Evolutionary conservation across 2,113 vertebrate genomes (phyloP).

Genomic region (Spermophilus dauricus): DNA sequence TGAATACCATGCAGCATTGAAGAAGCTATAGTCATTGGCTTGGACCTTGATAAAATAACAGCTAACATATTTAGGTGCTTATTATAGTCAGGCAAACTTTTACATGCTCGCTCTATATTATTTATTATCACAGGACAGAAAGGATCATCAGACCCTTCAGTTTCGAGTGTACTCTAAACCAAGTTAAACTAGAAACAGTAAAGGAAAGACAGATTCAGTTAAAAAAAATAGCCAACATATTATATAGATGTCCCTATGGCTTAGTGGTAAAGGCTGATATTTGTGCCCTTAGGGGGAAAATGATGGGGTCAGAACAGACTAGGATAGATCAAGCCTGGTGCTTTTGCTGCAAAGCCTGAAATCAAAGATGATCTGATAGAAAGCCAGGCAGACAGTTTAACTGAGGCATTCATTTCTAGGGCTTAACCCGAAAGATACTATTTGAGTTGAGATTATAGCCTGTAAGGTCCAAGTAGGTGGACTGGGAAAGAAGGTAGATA

Average conservation of each 20-base stretch:
- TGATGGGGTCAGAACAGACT: constrained; percentile 50
- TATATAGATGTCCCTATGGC: neutral
- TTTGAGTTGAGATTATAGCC: neutral
- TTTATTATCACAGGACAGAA: constrained; percentile 32
- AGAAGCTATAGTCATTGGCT: neutral
- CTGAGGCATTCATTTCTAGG: neutral
- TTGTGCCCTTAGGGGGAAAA: constrained; percentile 42
- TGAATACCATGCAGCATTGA: neutral
- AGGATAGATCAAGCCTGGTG: neutral
- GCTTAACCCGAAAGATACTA: neutral
- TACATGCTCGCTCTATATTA: neutral
- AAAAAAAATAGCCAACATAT: constrained; percentile 9
- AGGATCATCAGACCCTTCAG: neutral
- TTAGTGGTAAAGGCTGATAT: constrained; percentile 14
- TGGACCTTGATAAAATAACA: neutral
- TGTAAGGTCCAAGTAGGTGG: neutral
- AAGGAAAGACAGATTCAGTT: constrained; percentile 46
- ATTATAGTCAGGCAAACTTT: neutral
- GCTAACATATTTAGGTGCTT: neutral
- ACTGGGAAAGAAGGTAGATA: neutral
- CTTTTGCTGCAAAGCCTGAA: constrained; percentile 16
- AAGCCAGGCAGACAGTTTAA: constrained; percentile 42
- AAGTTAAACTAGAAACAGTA: constrained; percentile 50
- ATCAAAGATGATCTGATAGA: constrained; percentile 47
- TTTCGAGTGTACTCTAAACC: constrained; percentile 47